Conservation (phyloP, 2,113 vertebrate genomes). For the Xiphophorus maculatus region DNA sequence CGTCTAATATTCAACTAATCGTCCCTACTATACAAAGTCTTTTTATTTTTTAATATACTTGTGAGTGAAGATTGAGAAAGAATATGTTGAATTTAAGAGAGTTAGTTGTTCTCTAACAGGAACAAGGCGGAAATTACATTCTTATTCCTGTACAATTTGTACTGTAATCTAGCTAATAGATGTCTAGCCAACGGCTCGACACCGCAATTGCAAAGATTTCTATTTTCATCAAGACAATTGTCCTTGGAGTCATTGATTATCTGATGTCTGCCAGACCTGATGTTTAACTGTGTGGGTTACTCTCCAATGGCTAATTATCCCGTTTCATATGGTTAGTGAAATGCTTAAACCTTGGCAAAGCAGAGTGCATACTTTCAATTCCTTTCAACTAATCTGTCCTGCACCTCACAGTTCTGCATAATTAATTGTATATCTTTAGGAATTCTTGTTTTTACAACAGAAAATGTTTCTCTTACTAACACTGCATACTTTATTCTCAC, state of each 20-base stretch:
- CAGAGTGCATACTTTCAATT: conserved; percentile 4
- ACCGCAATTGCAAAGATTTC: conserved; percentile 18
- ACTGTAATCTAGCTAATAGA: conserved; percentile 7
- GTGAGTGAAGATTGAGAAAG: neutral
- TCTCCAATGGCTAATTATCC: conserved; percentile 85
- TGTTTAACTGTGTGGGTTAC: conserved; percentile 39
- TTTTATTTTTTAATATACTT: conserved; percentile 13
- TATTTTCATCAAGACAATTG: conserved; percentile 38
- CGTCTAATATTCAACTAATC: too few relatives aligned
- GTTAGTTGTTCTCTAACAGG: conserved; percentile 9
- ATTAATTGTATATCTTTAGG: conserved; percentile 91
- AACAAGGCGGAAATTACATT: conserved; percentile 24
- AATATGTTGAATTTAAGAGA: conserved; percentile 11
- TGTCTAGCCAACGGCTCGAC: conserved; percentile 12
- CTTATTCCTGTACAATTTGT: conserved; percentile 25
- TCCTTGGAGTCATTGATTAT: conserved; percentile 42
- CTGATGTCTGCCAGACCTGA: conserved; percentile 35
- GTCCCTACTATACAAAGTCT: neutral
- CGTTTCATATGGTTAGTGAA: conserved; percentile 89
- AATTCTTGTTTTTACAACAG: conserved; percentile 90
- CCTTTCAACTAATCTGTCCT: conserved; percentile 26
- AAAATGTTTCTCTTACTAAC: conserved; percentile 85
- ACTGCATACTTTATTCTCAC: conserved; percentile 84
- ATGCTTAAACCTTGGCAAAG: conserved; percentile 80
- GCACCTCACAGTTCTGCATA: conserved; percentile 78